Conservation (phyloP, 2,797 vertebrate genomes). For the Phyllotis vaccarum region DNA sequence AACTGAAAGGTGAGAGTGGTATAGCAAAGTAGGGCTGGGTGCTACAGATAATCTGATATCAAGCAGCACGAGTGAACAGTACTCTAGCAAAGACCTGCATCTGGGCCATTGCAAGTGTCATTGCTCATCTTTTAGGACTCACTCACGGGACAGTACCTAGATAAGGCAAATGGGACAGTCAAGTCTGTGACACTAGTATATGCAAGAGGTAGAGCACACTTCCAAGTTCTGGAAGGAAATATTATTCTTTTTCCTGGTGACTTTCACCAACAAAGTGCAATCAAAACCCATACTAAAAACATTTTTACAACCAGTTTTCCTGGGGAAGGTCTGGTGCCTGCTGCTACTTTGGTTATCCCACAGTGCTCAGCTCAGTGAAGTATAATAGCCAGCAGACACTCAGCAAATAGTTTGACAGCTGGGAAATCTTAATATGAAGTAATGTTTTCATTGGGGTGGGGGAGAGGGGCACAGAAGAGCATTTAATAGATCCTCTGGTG, state of each 20-base stretch:
- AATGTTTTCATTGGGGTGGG: conserved; percentile 68
- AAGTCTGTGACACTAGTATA: neutral
- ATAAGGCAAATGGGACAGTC: conserved; percentile 46
- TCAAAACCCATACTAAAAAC: neutral
- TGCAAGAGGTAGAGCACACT: conserved; percentile 1
- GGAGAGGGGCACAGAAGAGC: conserved; percentile 45
- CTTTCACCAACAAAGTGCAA: conserved; percentile 57
- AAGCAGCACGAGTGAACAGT: neutral
- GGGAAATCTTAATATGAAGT: conserved; percentile 76
- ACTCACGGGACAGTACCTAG: neutral
- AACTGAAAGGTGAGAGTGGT: neutral
- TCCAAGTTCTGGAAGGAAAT: conserved; percentile 31
- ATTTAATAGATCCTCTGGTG: conserved; percentile 68
- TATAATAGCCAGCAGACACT: conserved; percentile 68
- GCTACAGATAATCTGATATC: neutral
- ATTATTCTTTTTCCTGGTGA: conserved; percentile 42
- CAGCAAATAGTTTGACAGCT: conserved; percentile 77
- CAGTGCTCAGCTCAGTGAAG: conserved; percentile 58
- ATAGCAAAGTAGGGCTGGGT: neutral
- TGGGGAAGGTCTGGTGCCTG: conserved; percentile 48
- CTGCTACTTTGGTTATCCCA: conserved; percentile 34
- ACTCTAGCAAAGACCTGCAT: neutral
- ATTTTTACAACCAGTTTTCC: conserved; percentile 53
- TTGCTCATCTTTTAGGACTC: conserved; percentile 33
- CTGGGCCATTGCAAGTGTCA: neutral